Conservation (phyloP, 2,888 invertebrate species). For the Rhagonycha lutea region DNA sequence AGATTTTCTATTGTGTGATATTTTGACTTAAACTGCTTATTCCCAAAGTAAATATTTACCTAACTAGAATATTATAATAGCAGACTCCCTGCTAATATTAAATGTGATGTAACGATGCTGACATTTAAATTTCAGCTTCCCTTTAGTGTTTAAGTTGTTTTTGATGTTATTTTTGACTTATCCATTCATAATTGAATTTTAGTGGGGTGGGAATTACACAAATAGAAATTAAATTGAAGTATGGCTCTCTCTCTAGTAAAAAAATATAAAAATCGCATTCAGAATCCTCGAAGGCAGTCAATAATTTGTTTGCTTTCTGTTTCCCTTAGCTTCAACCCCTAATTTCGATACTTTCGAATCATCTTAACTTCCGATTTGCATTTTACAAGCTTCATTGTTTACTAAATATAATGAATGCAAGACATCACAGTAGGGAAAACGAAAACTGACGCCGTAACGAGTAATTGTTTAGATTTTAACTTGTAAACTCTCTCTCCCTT, state of each 20-base stretch:
- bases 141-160: too few relatives aligned
- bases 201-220: not conserved
- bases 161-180: too few relatives aligned
- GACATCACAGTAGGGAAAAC: not conserved
- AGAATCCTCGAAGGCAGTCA: not conserved
- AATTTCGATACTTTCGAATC: not conserved
- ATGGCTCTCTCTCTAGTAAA: not conserved
- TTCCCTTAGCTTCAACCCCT: not conserved
- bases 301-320: not conserved
- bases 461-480: not conserved
- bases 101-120: too few relatives aligned
- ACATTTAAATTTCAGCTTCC: too few relatives aligned
- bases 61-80: too few relatives aligned
- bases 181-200: not conserved
- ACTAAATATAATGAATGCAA: not conserved
- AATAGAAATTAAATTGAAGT: too few relatives aligned
- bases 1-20: too few relatives aligned
- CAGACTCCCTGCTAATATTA: too few relatives aligned
- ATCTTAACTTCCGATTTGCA: not conserved
- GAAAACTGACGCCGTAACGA: not conserved
- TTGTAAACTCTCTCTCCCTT: too few relatives aligned
- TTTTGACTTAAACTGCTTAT: too few relatives aligned
- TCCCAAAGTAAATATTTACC: too few relatives aligned
- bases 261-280: not conserved
- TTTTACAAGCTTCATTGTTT: not conserved